Conservation (phyloP, 2,797 vertebrate genomes). For the Anomalospiza imberbis region DNA sequence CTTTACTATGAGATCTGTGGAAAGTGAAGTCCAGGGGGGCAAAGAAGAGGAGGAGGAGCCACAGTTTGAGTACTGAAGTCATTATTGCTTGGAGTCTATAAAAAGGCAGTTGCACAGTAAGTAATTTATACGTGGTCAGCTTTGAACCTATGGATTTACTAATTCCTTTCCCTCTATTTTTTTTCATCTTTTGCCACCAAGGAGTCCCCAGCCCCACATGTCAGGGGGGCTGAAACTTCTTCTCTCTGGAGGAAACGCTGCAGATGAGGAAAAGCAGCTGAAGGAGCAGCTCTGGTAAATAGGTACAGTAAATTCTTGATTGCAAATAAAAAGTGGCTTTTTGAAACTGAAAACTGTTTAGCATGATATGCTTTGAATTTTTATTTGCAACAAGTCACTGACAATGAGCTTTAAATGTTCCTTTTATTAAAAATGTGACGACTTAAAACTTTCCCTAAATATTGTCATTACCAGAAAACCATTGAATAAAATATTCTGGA, state of each 20-base stretch:
- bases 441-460: background rate
- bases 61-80: slow-evolving; percentile 34
- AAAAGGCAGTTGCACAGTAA: slow-evolving; percentile 61
- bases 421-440: background rate
- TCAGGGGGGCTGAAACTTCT: slow-evolving; percentile 33
- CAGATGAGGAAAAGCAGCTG: background rate
- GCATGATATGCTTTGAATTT: background rate
- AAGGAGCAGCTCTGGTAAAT: slow-evolving; percentile 46
- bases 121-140: slow-evolving; percentile 42
- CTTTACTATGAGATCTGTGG: background rate
- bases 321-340: background rate
- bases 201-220: background rate
- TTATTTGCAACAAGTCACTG: slow-evolving; percentile 1
- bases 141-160: slow-evolving; percentile 58
- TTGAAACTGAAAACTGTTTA: background rate
- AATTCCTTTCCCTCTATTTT: slow-evolving; percentile 21
- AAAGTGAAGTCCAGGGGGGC: slow-evolving; percentile 21
- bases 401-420: background rate
- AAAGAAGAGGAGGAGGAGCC: slow-evolving; percentile 59
- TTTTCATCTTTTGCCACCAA: background rate
- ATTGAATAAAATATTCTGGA: background rate
- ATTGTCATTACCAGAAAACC: background rate
- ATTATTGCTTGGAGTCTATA: slow-evolving; percentile 64
- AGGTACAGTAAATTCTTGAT: slow-evolving; percentile 35
- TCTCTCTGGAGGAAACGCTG: background rate